A percentile compares a stretch with the other conserved stretches of the same genome.
phyloP scores from a whole-genome alignment of 2,113 vertebrate species.

The Charina bottae region DNA sequence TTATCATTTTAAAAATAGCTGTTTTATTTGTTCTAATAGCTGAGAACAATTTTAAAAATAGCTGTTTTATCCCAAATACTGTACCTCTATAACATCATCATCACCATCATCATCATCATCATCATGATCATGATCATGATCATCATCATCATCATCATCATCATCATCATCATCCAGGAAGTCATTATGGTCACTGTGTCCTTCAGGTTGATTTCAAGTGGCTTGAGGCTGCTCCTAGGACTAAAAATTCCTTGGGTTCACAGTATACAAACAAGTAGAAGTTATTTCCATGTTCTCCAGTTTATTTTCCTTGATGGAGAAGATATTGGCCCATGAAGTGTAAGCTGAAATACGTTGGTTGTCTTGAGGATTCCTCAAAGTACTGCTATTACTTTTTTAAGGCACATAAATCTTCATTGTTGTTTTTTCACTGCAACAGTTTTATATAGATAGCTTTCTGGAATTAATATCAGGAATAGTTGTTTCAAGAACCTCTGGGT shows the following conservation, averaged over 20 bases:
- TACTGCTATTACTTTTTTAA: background rate
- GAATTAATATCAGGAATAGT: background rate
- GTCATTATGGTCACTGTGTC: background rate
- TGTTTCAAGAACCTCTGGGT: background rate
- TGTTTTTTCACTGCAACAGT: background rate
- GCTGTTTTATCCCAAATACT: background rate
- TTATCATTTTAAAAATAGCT: no score
- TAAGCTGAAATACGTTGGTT: background rate
- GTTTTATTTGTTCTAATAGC: no score
- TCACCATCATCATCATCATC: no score
- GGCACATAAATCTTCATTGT: background rate
- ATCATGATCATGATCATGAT: no score
- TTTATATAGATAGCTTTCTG: background rate
- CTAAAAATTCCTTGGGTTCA: conserved; percentile 56
- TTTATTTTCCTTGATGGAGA: background rate
- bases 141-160: no score
- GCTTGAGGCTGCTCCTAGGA: background rate
- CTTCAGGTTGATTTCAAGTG: background rate
- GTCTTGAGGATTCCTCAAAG: background rate
- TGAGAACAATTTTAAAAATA: no score
- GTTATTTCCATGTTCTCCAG: background rate
- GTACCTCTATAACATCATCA: no score
- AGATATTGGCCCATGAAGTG: background rate
- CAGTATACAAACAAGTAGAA: conserved; percentile 49
- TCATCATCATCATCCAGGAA: no score